phyloP scores from a whole-genome alignment of 1,140 invertebrate species.

The Metaphire vulgaris region DNA sequence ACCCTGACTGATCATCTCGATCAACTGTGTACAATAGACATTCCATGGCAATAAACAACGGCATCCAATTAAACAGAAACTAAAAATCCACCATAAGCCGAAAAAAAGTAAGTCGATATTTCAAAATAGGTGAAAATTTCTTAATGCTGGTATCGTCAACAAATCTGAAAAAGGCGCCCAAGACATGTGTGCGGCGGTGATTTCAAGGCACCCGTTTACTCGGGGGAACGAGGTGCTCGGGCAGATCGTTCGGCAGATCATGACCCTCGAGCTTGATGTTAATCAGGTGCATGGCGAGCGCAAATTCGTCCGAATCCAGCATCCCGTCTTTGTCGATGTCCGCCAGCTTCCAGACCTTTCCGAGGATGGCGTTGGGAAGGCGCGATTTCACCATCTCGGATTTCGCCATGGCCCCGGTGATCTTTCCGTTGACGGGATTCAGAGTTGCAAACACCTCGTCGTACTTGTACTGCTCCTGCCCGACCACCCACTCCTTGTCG shows the following conservation, averaged over 20 bases:
- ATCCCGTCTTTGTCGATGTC: conserved; percentile 95
- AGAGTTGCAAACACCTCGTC: conserved; percentile 79
- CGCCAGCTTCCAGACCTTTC: conserved; percentile 90
- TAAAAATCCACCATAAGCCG: too few species aligned
- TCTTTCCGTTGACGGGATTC: conserved; percentile 84
- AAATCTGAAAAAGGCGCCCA: too few species aligned
- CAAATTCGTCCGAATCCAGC: conserved; percentile 94
- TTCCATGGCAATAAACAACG: too few species aligned
- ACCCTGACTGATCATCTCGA: too few species aligned
- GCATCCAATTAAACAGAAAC: too few species aligned
- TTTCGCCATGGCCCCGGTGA: conserved; percentile 86
- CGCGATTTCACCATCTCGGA: conserved; percentile 95
- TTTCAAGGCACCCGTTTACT: conserved; percentile 69
- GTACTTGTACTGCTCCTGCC: conserved; percentile 77
- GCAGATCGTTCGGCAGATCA: conserved; percentile 83
- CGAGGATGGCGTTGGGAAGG: conserved; percentile 90
- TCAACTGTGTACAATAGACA: too few species aligned
- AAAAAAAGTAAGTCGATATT: too few species aligned
- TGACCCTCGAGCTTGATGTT: conserved; percentile 76
- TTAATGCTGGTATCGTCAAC: too few species aligned
- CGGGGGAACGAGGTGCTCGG: conserved; percentile 89
- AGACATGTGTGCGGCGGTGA: too few species aligned
- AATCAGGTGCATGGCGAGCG: conserved; percentile 96
- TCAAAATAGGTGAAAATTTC: too few species aligned
- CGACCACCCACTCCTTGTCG: conserved; percentile 94